phyloP scores from a whole-genome alignment of 2,888 invertebrate genomes.

The Callyntrura sp. region DNA sequence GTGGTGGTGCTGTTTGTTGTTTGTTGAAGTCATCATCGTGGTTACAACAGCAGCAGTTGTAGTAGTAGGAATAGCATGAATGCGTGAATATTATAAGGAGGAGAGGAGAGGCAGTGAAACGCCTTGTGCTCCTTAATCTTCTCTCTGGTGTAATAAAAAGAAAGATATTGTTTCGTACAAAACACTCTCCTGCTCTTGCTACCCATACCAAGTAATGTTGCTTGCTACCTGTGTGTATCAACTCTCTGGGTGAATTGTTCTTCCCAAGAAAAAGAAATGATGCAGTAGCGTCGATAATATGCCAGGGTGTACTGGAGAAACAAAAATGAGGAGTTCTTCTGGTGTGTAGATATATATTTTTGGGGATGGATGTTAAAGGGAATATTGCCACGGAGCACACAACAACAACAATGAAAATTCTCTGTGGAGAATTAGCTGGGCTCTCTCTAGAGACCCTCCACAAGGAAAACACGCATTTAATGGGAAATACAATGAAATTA shows the following conservation, averaged over 20 bases:
- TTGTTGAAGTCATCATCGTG: slow-evolving; percentile 3
- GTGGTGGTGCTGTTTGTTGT: slow-evolving; percentile 32
- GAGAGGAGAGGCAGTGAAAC: slow-evolving; percentile 44
- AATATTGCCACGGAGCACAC: slow-evolving; percentile 17
- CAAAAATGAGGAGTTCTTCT: slow-evolving; percentile 25
- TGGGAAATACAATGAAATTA: slow-evolving; percentile 4
- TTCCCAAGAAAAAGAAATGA: slow-evolving; percentile 34
- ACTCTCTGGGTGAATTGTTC: slow-evolving; percentile 35
- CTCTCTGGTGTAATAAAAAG: slow-evolving; percentile 29
- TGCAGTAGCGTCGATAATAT: slow-evolving; percentile 68
- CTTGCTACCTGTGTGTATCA: too few relatives aligned
- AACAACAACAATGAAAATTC: slow-evolving; percentile 34
- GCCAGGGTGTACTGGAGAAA: not conserved
- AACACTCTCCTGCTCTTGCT: not conserved
- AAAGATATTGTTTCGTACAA: slow-evolving; percentile 25
- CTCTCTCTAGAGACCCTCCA: slow-evolving; percentile 72
- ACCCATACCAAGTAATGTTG: not conserved
- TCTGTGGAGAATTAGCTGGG: slow-evolving; percentile 36
- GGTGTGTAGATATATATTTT: not conserved
- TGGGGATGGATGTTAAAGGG: not conserved
- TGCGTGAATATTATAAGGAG: slow-evolving; percentile 20
- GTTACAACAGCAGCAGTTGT: too few relatives aligned
- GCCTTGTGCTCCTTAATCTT: slow-evolving; percentile 46
- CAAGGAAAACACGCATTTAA: slow-evolving; percentile 44
- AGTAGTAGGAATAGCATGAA: not conserved